Base-by-base conservation (phyloP, 2,797 vertebrate species). In the Petrocephalus sullivani region DNA sequence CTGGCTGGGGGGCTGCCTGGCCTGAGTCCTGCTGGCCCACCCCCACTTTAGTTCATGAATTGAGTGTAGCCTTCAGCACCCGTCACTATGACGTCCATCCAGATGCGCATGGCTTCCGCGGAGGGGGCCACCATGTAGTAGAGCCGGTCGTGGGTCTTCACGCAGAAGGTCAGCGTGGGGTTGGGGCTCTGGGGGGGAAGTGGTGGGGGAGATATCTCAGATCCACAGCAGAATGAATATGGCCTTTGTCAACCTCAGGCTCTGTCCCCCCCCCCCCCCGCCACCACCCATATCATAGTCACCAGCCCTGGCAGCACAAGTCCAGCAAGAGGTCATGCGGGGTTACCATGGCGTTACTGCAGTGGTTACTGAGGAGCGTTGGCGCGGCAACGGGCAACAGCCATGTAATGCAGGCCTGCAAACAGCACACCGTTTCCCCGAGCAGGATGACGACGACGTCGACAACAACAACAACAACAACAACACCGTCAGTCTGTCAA, bases 41-140 rank as follows among this genome's bases (percentile, higher is more conserved):
- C 61, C 1, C 1, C 0, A 28, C 0, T 67, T 96, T 93, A 98
- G 95, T 96, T 99, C 96, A 98, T 95, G 93, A 99, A 99, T 94
- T 99, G 98, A 0, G 98, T 99, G 94, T 98, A 98, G 5, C 98
- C 98, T 94, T 99, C 98, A 0, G 98, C 98, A 28, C 98, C 98
- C 0, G 98, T 99, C 89, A 99, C 97, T 0, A 99, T 98, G 87
- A 97, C 98, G 0, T 99, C 98, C 98, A 99, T 99, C 98, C 98
- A 99, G 91, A 99, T 99, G 90, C 98, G 94, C 98, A 99, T 98
- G 93, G 98, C 97, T 91, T 99, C 98, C 0, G 98, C 96, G 0
- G 98, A 97, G 0, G 98, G 98, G 0, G 98, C 98, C 92, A 99
- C 98, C 97, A 99, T 94, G 93, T 96, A 99, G 95, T 99, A 99